Evolutionary conservation across 2,113 vertebrate species (phyloP).

Genomic region (Corythornis cristatus): DNA sequence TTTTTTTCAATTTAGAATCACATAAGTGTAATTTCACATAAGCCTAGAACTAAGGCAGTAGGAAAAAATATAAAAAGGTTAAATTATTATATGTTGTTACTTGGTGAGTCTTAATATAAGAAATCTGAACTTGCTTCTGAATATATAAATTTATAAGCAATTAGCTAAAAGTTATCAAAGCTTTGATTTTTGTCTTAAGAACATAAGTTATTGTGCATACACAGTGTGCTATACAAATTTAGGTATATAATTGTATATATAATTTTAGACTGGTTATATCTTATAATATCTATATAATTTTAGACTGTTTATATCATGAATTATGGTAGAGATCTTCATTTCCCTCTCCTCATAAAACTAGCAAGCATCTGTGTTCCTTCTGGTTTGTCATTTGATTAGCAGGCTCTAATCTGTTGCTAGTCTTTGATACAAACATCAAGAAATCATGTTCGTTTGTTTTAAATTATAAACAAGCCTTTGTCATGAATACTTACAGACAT

Average conservation of each 20-base stretch:
- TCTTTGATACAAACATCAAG: constrained; percentile 70
- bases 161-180: neutral
- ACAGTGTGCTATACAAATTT: neutral
- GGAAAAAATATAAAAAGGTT: neutral
- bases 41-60: neutral
- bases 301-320: neutral
- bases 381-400: constrained; percentile 67
- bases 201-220: neutral
- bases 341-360: constrained; percentile 57
- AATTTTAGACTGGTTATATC: neutral
- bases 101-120: neutral
- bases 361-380: constrained; percentile 72
- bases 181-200: neutral
- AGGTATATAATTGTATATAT: neutral
- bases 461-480: constrained; percentile 75
- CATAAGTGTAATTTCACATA: neutral
- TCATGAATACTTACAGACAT: constrained; percentile 64
- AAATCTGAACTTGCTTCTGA: neutral
- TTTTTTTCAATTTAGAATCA: neutral
- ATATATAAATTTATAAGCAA: neutral
- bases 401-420: constrained; percentile 69
- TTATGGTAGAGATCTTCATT: constrained; percentile 9
- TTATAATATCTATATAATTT: neutral
- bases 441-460: constrained; percentile 75
- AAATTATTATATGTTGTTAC: neutral